Percentiles rank a stretch among this genome's conserved stretches.
Conservation (phyloP, 2,113 vertebrate species). For the Petrocephalus zakoni region DNA sequence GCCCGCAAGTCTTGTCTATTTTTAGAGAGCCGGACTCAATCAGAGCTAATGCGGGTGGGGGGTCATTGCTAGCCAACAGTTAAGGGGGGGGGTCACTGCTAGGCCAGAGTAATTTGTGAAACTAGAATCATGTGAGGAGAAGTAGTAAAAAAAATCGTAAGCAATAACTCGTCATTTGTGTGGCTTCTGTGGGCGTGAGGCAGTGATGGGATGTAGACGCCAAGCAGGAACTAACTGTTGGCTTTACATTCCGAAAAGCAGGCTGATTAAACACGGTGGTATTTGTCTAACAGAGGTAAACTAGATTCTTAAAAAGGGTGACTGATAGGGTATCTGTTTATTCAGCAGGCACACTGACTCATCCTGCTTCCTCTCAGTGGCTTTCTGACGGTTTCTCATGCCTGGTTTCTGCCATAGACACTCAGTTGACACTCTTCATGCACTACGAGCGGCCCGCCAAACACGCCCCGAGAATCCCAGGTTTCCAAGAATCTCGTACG, state of each 20-base stretch:
- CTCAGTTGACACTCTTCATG: background rate
- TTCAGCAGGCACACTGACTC: background rate
- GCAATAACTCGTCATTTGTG: background rate
- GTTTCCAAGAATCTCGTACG: background rate
- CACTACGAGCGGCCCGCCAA: too few species aligned
- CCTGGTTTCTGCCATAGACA: background rate
- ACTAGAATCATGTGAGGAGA: background rate
- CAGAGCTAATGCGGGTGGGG: background rate
- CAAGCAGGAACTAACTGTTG: background rate
- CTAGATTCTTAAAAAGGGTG: background rate
- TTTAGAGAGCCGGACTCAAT: background rate
- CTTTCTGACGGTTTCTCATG: background rate
- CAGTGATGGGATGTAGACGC: background rate
- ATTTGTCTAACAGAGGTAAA: background rate
- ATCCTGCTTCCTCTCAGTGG: background rate
- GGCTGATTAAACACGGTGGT: slow-evolving; percentile 4
- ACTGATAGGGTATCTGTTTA: background rate
- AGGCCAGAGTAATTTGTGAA: background rate
- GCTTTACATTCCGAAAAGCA: background rate
- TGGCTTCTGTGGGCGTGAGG: background rate
- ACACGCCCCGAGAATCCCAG: background rate
- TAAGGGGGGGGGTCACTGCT: too few species aligned
- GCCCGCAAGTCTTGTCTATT: background rate
- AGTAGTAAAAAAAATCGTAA: background rate
- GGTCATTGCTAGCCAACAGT: background rate